Evolutionary conservation across 2,888 invertebrate genomes (phyloP).

Genomic region (Platycheirus albimanus): DNA sequence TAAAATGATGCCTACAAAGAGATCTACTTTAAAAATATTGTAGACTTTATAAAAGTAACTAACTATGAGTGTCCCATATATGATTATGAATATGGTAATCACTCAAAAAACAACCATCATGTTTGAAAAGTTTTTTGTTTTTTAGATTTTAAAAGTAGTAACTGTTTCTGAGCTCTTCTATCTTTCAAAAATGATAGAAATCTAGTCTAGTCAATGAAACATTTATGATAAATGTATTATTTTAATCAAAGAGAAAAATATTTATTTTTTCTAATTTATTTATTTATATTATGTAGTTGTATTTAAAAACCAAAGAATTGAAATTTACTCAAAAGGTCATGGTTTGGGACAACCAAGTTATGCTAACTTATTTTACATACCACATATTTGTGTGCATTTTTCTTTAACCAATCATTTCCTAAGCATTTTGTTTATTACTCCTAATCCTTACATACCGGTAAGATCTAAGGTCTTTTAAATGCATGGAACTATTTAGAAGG

Average conservation of each 20-base stretch:
- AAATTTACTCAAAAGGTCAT: constrained; percentile 26
- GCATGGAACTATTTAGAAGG: too few species aligned
- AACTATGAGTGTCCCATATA: constrained; percentile 27
- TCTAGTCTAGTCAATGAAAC: constrained; percentile 63
- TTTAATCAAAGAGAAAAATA: too few species aligned
- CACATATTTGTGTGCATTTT: too few species aligned
- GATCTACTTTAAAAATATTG: constrained; percentile 24
- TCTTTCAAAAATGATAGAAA: constrained; percentile 48
- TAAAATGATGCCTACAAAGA: constrained; percentile 47
- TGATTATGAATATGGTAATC: constrained; percentile 21
- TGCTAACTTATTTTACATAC: too few species aligned
- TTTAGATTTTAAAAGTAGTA: constrained; percentile 5
- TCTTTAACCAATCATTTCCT: too few species aligned
- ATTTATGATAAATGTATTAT: too few species aligned
- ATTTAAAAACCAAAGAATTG: neutral
- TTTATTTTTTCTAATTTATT: constrained; percentile 38
- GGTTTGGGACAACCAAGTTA: neutral
- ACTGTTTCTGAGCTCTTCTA: constrained; percentile 19
- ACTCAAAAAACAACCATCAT: neutral
- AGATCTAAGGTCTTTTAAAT: too few species aligned
- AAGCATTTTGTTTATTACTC: too few species aligned
- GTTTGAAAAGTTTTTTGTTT: too few species aligned
- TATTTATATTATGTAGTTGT: constrained; percentile 7
- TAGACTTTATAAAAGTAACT: constrained; percentile 42
- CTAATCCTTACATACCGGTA: too few species aligned